phyloP scores from a whole-genome alignment of 1,140 invertebrate species.

The Diuraphis noxia region DNA sequence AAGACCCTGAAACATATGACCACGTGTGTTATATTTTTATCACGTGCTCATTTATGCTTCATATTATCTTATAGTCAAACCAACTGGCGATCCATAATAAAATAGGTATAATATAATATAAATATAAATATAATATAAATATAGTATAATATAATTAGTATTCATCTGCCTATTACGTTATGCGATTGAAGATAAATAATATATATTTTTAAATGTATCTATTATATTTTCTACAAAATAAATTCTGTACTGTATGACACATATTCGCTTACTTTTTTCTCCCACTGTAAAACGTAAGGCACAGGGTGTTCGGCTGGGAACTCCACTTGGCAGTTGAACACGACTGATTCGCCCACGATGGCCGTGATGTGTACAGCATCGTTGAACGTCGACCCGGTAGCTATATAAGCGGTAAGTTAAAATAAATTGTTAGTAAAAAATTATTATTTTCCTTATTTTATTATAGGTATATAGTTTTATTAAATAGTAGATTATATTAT shows the following conservation, averaged over 20 bases:
- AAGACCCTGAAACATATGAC: conserved; percentile 69
- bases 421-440: background rate
- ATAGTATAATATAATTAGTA: too few relatives aligned
- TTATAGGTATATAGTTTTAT: background rate
- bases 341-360: conserved; percentile 90
- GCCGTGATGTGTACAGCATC: conserved; percentile 94
- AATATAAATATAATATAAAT: too few relatives aligned
- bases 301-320: conserved; percentile 91
- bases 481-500: background rate
- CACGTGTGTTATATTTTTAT: background rate
- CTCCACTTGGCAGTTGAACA: conserved; percentile 95
- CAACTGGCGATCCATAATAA: background rate
- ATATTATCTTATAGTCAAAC: background rate
- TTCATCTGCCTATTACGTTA: background rate
- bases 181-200: background rate
- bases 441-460: background rate
- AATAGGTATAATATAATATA: too few relatives aligned
- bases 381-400: conserved; percentile 65
- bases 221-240: background rate
- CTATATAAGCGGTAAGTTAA: background rate
- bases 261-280: conserved; percentile 86
- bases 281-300: conserved; percentile 96
- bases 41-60: background rate
- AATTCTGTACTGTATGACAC: background rate
- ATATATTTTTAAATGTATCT: background rate